Evolutionary conservation across 2,797 vertebrate genomes (phyloP).

Genomic region (Schizopygopsis pylzovi): DNA sequence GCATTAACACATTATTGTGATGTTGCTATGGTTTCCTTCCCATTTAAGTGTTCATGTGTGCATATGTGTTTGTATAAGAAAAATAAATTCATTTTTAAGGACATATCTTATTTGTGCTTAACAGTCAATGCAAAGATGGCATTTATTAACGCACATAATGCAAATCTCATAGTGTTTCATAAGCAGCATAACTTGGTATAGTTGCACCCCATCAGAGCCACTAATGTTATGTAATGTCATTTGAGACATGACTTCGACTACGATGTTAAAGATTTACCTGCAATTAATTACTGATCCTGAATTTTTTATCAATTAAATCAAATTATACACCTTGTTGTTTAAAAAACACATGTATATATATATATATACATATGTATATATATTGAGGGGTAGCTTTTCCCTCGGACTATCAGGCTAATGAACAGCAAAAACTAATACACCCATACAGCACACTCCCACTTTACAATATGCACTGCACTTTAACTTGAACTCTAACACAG

Average conservation of each 20-base stretch:
- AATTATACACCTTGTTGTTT: background rate
- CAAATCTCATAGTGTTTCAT: background rate
- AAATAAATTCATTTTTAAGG: background rate
- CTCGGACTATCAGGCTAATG: too few species aligned
- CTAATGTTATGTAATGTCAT: background rate
- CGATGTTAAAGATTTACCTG: background rate
- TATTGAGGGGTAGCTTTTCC: too few species aligned
- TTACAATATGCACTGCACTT: too few species aligned
- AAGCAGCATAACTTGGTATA: background rate
- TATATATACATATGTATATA: too few species aligned
- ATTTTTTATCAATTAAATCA: background rate
- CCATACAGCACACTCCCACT: too few species aligned
- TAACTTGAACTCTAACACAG: too few species aligned
- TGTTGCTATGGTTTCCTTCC: slow-evolving; percentile 21
- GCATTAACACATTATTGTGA: background rate
- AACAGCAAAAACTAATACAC: too few species aligned
- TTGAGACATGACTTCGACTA: background rate
- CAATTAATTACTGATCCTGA: background rate
- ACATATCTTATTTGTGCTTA: too few species aligned
- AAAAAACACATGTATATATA: background rate
- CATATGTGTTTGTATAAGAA: background rate
- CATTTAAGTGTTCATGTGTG: background rate
- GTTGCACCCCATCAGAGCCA: background rate
- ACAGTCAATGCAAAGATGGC: background rate
- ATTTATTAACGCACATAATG: background rate